Conservation (phyloP, 2,113 vertebrate species). For the Meleagris gallopavo region DNA sequence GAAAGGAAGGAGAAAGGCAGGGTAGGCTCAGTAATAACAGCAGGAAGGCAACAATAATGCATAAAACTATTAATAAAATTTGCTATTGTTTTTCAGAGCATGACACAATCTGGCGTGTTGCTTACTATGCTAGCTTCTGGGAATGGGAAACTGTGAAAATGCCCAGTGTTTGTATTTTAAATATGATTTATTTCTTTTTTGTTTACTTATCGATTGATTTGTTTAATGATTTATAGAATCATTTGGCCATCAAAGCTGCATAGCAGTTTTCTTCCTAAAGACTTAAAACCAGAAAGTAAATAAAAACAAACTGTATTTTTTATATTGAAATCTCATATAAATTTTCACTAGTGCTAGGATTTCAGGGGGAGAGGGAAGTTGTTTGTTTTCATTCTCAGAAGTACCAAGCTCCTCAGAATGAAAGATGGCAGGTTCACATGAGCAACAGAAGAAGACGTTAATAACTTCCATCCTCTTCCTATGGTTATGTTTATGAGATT, state of each 20-base stretch:
- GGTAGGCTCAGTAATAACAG: background rate
- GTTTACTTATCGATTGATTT: constrained; percentile 39
- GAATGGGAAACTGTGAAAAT: background rate
- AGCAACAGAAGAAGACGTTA: background rate
- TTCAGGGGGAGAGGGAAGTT: background rate
- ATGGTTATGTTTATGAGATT: background rate
- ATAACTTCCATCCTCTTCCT: background rate
- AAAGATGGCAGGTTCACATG: background rate
- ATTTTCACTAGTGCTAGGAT: background rate
- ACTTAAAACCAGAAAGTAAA: constrained; percentile 26
- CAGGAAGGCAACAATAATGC: background rate
- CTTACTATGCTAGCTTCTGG: background rate
- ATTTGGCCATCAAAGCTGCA: background rate
- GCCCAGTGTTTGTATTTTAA: background rate
- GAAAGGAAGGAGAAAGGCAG: background rate
- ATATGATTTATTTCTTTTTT: constrained; percentile 11
- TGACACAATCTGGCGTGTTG: background rate
- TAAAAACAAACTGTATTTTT: background rate
- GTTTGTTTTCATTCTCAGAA: background rate
- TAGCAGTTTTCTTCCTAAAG: constrained; percentile 21
- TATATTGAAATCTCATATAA: background rate
- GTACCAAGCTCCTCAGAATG: background rate
- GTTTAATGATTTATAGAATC: constrained; percentile 9
- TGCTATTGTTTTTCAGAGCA: constrained; percentile 1
- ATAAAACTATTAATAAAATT: constrained; percentile 13